Evolutionary conservation across 1,140 invertebrate species (phyloP).

Genomic region (Uloborus diversus): DNA sequence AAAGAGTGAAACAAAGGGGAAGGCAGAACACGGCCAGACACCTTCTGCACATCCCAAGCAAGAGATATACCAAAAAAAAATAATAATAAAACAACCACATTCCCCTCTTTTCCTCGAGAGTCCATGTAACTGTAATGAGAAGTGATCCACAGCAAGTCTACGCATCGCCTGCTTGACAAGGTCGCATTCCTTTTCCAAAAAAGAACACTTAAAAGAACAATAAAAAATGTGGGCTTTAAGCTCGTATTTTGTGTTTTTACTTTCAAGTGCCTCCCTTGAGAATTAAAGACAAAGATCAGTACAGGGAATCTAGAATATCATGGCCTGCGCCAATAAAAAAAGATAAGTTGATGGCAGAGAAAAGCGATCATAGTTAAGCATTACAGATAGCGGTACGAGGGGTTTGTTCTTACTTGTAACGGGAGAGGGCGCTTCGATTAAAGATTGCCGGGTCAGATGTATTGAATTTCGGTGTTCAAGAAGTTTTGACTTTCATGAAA

Average conservation of each 20-base stretch:
- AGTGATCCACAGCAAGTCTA: conserved; percentile 10
- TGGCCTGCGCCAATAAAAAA: conserved; percentile 8
- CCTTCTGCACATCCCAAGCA: no score
- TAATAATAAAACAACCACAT: no score
- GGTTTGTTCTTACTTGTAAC: no score
- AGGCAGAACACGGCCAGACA: no score
- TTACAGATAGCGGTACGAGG: no score
- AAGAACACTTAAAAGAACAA: not conserved
- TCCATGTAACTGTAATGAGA: conserved; percentile 28
- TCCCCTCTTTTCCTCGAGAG: not conserved
- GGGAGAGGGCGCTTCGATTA: no score
- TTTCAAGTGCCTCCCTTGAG: not conserved
- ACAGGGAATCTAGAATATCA: conserved; percentile 1
- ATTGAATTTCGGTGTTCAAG: no score
- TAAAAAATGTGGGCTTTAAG: not conserved
- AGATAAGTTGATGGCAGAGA: conserved; percentile 16
- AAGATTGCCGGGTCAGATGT: no score
- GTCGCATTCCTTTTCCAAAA: conserved; percentile 7
- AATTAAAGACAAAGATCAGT: conserved; percentile 2
- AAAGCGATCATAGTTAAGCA: no score
- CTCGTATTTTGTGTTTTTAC: not conserved
- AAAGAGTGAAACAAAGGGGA: no score
- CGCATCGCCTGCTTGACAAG: conserved; percentile 32
- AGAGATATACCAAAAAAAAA: no score
- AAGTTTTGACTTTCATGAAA: no score